Conservation (phyloP, 2,888 invertebrate species). For the Lutraria lutraria region DNA sequence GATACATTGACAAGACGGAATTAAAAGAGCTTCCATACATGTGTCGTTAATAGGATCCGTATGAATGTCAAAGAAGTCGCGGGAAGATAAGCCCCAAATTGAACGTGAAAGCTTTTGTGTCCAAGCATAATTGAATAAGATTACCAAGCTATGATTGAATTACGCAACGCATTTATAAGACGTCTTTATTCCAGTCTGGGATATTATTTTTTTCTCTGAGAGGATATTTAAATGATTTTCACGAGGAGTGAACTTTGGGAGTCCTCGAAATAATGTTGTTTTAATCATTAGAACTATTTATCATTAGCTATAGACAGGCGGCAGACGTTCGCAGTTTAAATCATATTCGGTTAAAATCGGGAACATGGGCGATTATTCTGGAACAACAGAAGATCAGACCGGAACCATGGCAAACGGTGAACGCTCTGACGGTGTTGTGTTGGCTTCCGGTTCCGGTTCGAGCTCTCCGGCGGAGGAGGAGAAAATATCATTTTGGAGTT, state of each 20-base stretch:
- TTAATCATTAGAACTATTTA: background rate
- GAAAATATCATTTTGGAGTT: slow-evolving; percentile 82
- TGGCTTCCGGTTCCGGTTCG: slow-evolving; percentile 50
- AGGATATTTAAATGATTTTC: background rate
- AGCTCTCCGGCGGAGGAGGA: slow-evolving; percentile 59
- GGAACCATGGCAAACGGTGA: slow-evolving; percentile 13
- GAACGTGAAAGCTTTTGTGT: slow-evolving; percentile 18
- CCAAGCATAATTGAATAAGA: slow-evolving; percentile 16
- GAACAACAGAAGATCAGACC: background rate
- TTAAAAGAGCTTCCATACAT: background rate
- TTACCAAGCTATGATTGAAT: background rate
- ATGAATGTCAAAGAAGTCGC: background rate
- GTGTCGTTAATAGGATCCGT: background rate
- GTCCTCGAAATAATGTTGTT: background rate
- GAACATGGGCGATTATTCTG: slow-evolving; percentile 35
- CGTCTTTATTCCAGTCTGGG: background rate
- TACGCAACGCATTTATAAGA: slow-evolving; percentile 4
- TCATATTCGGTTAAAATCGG: background rate
- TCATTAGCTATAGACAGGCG: background rate
- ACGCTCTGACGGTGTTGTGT: slow-evolving; percentile 36
- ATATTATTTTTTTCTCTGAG: background rate
- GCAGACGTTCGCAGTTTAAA: background rate
- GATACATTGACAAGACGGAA: background rate
- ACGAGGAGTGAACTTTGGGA: background rate
- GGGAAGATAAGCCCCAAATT: background rate